Evolutionary conservation across 1,140 invertebrate species (phyloP).

Genomic region (Magallana gigas): DNA sequence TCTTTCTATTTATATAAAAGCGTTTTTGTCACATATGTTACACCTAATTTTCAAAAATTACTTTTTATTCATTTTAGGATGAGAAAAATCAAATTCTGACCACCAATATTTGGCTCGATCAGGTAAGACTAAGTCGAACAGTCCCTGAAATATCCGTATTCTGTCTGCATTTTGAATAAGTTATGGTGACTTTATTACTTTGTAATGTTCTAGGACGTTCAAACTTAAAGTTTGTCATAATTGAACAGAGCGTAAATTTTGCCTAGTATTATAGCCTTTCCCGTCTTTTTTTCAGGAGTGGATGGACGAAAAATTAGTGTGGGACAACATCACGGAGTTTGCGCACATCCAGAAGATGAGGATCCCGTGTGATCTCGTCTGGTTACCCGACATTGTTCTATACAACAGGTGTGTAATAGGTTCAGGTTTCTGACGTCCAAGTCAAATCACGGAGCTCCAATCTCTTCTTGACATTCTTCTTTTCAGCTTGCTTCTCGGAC

Average conservation of each 20-base stretch:
- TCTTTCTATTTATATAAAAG: background rate
- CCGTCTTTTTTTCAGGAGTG: slow-evolving; percentile 78
- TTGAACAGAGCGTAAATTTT: too few species aligned
- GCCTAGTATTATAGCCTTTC: background rate
- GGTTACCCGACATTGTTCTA: slow-evolving; percentile 83
- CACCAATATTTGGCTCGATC: slow-evolving; percentile 83
- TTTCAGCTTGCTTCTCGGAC: too few species aligned
- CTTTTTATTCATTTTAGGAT: slow-evolving; percentile 77
- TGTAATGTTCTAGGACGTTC: too few species aligned
- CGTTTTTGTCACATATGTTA: background rate
- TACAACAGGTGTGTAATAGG: slow-evolving; percentile 81
- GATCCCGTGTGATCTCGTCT: slow-evolving; percentile 81
- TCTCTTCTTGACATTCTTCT: background rate
- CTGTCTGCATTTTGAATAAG: too few species aligned
- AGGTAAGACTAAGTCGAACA: slow-evolving; percentile 68
- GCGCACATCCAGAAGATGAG: slow-evolving; percentile 79
- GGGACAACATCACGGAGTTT: slow-evolving; percentile 80
- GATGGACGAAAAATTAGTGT: slow-evolving; percentile 81
- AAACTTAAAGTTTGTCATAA: too few species aligned
- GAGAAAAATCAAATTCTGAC: slow-evolving; percentile 84
- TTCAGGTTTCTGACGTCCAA: background rate
- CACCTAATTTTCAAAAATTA: too few species aligned
- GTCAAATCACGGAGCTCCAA: background rate
- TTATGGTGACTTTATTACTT: too few species aligned
- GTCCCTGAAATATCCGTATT: too few species aligned